Base-by-base conservation (phyloP, 2,113 vertebrate genomes). In the Euleptes europaea region DNA sequence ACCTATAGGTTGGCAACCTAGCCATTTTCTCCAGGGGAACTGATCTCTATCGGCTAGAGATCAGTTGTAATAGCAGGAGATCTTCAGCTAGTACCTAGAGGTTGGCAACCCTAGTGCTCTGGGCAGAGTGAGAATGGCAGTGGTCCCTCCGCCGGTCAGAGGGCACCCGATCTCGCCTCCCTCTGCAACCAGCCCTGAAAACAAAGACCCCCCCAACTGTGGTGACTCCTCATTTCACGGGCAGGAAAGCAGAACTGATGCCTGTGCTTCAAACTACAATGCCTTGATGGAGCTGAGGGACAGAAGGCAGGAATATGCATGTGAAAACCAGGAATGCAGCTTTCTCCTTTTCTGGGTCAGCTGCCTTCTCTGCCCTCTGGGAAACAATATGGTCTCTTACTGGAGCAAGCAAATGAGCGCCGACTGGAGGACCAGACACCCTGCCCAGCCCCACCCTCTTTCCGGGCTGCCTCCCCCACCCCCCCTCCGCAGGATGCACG, bases 291-390 rank as follows among this genome's bases (percentile, higher is more conserved):
- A 70, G 54, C 40, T 67, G 84, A 23, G 87, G 28, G 47, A 33
- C 10, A 81, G 84, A 73, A 26, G 60, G 90, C 33, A 1, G 26
- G 2, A 74, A 86, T 19, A 33, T 82, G 80, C 74, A 33, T 89
- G 91, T 90, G 78, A 85, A 54, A 91, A 86, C 80, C 89, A 92
- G 4, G 78, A 54, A 84, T 35, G 11, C 44, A 89, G 78, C 1
- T 63, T 17, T 35, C 71, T 63, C 82, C 71, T 89, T 92, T 92
- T 94, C 92, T 91, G 91, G 95, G 92, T 88, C 89, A 94, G 84
- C 78, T 79, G 47, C 85, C 72, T 94, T 93, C 81, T 91, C 89
- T 93, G 79, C 80, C 84, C 88, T 78, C 78, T 47, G 85, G 91
- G 88, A 94, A 94, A 90, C 73, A 90, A 90, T 78, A 65, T 42